Conservation (phyloP, 2,113 vertebrate genomes). For the Dendropsophus ebraccatus region DNA sequence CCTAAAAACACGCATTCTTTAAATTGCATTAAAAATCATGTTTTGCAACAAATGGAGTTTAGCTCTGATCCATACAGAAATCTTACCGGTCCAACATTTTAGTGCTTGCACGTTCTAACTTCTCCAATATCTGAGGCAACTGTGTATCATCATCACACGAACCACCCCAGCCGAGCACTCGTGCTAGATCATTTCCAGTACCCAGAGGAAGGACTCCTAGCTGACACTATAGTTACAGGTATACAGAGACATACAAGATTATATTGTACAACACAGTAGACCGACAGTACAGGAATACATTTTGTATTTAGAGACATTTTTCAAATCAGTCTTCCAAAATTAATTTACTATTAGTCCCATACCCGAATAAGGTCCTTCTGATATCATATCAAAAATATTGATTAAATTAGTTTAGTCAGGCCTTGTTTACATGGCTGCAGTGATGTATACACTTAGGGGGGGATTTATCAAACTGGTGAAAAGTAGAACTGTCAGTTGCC, state of each 20-base stretch:
- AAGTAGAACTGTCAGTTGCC: too few relatives aligned
- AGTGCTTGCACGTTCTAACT: slow-evolving; percentile 94
- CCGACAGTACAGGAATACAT: not conserved
- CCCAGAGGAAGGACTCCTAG: slow-evolving; percentile 93
- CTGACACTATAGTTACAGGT: slow-evolving; percentile 83
- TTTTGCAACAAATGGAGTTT: not conserved
- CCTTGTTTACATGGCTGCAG: too few relatives aligned
- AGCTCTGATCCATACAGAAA: not conserved
- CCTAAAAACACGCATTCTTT: too few relatives aligned
- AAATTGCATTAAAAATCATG: too few relatives aligned
- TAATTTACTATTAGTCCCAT: not conserved
- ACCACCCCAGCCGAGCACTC: slow-evolving; percentile 96
- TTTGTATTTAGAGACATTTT: not conserved
- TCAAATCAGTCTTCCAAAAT: not conserved
- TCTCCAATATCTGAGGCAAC: slow-evolving; percentile 94
- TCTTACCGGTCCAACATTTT: slow-evolving; percentile 96
- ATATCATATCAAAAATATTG: not conserved
- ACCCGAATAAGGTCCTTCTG: not conserved
- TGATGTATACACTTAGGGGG: too few relatives aligned
- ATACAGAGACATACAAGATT: not conserved
- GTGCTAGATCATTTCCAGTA: slow-evolving; percentile 94
- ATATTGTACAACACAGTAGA: not conserved
- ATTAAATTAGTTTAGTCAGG: not conserved
- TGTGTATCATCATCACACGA: slow-evolving; percentile 95
- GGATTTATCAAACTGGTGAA: too few relatives aligned